Evolutionary conservation across 1,140 invertebrate genomes (phyloP).

Genomic region (Atta colombica): DNA sequence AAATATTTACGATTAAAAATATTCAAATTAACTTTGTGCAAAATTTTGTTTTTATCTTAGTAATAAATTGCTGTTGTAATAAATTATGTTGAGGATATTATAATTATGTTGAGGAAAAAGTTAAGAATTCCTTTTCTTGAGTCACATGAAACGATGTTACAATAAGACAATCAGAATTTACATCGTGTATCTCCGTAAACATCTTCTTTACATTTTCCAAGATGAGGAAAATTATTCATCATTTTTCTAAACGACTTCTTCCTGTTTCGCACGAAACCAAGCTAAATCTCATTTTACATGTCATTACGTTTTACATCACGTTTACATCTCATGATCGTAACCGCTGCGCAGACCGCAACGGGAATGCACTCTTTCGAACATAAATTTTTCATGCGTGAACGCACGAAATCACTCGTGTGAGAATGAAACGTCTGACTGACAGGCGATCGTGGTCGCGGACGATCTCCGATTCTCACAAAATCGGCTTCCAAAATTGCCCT

Average conservation of each 20-base stretch:
- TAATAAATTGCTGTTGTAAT: too few relatives aligned
- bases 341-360: neutral
- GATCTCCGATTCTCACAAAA: neutral
- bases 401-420: conserved; percentile 28
- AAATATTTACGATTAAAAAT: too few relatives aligned
- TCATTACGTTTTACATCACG: conserved; percentile 36
- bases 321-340: neutral
- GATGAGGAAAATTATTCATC: neutral
- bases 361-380: neutral
- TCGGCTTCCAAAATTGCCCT: neutral
- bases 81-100: too few relatives aligned
- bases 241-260: neutral
- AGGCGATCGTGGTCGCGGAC: neutral
- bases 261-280: neutral
- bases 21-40: too few relatives aligned
- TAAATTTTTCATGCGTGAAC: conserved; percentile 29
- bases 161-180: conserved; percentile 9
- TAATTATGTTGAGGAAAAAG: too few relatives aligned
- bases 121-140: neutral
- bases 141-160: neutral
- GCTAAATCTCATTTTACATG: conserved; percentile 36
- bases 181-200: neutral
- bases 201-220: neutral
- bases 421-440: conserved; percentile 37
- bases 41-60: too few relatives aligned